phyloP scores from a whole-genome alignment of 2,113 vertebrate genomes.

The Engraulis encrasicolus region DNA sequence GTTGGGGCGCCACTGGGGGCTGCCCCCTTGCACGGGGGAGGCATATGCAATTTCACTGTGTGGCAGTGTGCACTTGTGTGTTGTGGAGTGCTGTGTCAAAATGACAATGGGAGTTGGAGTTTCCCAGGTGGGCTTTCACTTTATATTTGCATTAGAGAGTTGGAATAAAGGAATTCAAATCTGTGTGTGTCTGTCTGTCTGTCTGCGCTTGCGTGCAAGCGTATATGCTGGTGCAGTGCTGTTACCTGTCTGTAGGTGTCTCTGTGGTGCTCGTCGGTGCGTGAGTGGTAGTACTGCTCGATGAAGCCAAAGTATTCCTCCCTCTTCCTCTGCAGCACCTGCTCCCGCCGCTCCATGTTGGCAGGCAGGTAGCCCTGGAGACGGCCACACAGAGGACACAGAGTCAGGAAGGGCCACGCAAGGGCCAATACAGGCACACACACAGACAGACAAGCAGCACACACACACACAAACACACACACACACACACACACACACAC shows the following conservation, averaged over 20 bases:
- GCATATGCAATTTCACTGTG: too few relatives aligned
- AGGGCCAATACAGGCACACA: not conserved
- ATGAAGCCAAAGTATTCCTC: constrained; percentile 98
- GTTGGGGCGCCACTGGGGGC: too few relatives aligned
- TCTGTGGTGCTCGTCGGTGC: constrained; percentile 93
- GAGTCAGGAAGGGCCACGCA: not conserved
- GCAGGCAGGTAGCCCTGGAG: constrained; percentile 91
- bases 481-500: not conserved
- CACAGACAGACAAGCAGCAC: not conserved
- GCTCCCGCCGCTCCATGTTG: constrained; percentile 89
- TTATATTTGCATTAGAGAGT: too few relatives aligned
- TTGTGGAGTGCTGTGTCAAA: too few relatives aligned
- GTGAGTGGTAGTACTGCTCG: constrained; percentile 98
- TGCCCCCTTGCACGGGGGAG: too few relatives aligned
- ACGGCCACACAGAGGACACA: not conserved
- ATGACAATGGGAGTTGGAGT: too few relatives aligned
- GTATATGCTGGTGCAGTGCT: not conserved
- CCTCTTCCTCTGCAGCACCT: constrained; percentile 89
- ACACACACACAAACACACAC: not conserved
- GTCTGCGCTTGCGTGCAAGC: too few relatives aligned
- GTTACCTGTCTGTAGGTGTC: constrained; percentile 96
- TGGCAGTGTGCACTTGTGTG: too few relatives aligned
- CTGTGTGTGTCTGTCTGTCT: not conserved
- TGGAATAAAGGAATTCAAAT: too few relatives aligned
- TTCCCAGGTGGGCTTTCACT: too few relatives aligned